Evolutionary conservation across 2,888 invertebrate species (phyloP).

Genomic region (Aphodius granarius): DNA sequence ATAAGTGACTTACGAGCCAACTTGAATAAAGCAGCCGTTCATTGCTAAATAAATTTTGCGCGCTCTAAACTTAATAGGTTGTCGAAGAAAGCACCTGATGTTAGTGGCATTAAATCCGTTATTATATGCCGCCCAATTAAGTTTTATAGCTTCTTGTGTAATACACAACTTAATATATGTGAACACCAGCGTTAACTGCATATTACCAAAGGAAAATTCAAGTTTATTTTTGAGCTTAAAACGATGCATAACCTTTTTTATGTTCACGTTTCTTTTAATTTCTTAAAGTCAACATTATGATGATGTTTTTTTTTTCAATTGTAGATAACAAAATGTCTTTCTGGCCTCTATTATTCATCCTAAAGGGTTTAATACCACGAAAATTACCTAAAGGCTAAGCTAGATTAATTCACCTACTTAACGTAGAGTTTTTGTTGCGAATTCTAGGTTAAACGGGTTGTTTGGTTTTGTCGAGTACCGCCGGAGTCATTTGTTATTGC

Average conservation of each 20-base stretch:
- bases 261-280: too few relatives aligned
- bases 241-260: neutral
- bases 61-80: neutral
- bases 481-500: neutral
- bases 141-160: neutral
- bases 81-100: neutral
- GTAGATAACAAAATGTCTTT: too few relatives aligned
- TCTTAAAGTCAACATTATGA: too few relatives aligned
- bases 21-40: neutral
- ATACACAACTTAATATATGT: neutral
- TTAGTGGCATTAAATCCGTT: neutral
- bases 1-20: too few relatives aligned
- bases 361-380: neutral
- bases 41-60: neutral
- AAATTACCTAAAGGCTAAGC: neutral
- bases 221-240: neutral
- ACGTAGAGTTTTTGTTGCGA: neutral
- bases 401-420: neutral
- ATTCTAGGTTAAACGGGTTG: neutral
- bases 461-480: neutral
- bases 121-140: neutral
- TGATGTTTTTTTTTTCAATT: too few relatives aligned
- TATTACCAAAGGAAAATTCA: neutral
- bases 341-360: neutral
- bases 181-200: neutral